Conservation (phyloP, 1,140 invertebrate genomes). For the Heliconius nattereri region DNA sequence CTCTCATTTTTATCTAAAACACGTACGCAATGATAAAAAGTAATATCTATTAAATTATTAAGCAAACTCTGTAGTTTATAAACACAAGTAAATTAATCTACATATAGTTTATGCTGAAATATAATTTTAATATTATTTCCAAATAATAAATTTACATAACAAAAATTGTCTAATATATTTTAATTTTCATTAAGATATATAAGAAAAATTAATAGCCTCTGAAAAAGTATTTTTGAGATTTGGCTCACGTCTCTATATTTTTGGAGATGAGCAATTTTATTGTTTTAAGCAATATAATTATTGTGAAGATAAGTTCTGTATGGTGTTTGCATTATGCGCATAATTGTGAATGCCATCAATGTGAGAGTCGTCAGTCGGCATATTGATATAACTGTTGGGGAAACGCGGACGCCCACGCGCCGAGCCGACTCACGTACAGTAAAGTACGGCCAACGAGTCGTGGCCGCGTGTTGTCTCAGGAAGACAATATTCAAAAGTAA, state of each 20-base stretch:
- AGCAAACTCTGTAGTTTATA: background rate
- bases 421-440: constrained; percentile 30
- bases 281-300: constrained; percentile 3
- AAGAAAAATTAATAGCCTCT: background rate
- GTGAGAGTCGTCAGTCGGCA: constrained; percentile 53
- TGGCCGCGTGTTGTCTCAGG: too few species aligned
- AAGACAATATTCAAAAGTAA: too few species aligned
- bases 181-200: background rate
- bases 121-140: background rate
- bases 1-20: too few species aligned
- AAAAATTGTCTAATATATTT: background rate
- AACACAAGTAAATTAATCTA: background rate
- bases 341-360: constrained; percentile 52
- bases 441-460: background rate
- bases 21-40: too few species aligned
- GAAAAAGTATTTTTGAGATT: background rate
- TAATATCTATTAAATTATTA: background rate
- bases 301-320: constrained; percentile 10
- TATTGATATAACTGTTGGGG: constrained; percentile 72
- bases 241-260: background rate
- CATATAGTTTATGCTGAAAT: background rate
- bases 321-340: constrained; percentile 40
- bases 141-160: background rate
- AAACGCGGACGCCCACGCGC: constrained; percentile 63
- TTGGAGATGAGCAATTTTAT: background rate